Evolutionary conservation across 2,888 invertebrate species (phyloP).

Genomic region (Dolichopus griseipennis): DNA sequence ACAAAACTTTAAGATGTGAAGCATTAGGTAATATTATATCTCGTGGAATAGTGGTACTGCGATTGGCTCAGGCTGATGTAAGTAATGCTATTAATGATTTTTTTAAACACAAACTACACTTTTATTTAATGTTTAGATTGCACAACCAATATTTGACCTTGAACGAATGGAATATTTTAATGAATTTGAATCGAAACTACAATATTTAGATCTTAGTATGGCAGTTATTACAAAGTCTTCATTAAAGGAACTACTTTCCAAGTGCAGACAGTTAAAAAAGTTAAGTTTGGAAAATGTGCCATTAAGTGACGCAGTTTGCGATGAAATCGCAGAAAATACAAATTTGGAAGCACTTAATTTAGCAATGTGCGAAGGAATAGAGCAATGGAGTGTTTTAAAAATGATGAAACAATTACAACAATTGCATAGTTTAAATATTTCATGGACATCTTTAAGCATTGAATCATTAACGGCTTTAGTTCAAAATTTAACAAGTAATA

Average conservation of each 20-base stretch:
- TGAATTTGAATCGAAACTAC: slow-evolving; percentile 53
- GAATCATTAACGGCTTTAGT: slow-evolving; percentile 54
- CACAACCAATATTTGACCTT: slow-evolving; percentile 47
- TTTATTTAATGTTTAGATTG: slow-evolving; percentile 34
- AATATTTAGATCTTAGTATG: slow-evolving; percentile 82
- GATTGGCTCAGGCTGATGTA: slow-evolving; percentile 74
- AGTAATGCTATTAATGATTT: slow-evolving; percentile 21
- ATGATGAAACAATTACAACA: slow-evolving; percentile 49
- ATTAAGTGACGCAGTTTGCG: slow-evolving; percentile 56
- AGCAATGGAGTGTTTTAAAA: slow-evolving; percentile 52
- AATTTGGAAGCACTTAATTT: slow-evolving; percentile 73
- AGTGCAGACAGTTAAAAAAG: slow-evolving; percentile 65
- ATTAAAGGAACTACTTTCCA: slow-evolving; percentile 51
- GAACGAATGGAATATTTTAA: slow-evolving; percentile 33
- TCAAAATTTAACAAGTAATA: slow-evolving; percentile 51
- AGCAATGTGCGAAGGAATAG: slow-evolving; percentile 69
- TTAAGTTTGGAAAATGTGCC: slow-evolving; percentile 74
- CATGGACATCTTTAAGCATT: slow-evolving; percentile 65
- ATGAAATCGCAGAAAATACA: slow-evolving; percentile 56
- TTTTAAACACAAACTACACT: slow-evolving; percentile 12
- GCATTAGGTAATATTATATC: slow-evolving; percentile 66
- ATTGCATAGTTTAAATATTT: slow-evolving; percentile 60
- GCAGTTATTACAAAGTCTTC: slow-evolving; percentile 52
- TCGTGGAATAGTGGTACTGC: slow-evolving; percentile 66
- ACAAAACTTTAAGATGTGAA: slow-evolving; percentile 56